A percentile compares a stretch with the other conserved stretches of the same genome.
Evolutionary conservation across 2,113 vertebrate species (phyloP).

Genomic region (Malurus cyaneus): DNA sequence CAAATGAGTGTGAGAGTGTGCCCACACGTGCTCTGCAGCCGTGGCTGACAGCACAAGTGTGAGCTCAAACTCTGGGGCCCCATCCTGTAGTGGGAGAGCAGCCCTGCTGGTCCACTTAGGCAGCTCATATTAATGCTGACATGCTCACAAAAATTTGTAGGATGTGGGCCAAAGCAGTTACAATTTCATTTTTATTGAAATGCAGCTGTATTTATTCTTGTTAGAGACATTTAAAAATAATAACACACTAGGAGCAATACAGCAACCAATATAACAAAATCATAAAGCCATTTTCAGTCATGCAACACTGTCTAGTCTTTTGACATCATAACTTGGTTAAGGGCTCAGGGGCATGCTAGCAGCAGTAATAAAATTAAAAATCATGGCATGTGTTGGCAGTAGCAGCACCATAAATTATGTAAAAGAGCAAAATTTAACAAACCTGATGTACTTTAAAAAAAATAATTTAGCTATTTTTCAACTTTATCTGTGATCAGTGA

Average conservation of each 20-base stretch:
- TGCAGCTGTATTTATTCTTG: neutral
- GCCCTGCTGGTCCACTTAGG: fast-evolving
- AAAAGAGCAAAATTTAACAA: neutral
- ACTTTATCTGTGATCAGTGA: neutral
- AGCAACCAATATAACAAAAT: neutral
- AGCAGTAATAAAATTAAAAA: neutral
- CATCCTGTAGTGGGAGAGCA: neutral
- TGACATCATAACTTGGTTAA: neutral
- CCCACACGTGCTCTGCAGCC: neutral
- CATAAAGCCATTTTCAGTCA: neutral
- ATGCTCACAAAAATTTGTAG: neutral
- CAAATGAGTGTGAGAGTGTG: neutral
- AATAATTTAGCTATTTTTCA: neutral
- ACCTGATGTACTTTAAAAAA: neutral
- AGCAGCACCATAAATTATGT: neutral
- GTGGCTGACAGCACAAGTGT: neutral
- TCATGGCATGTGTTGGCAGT: neutral
- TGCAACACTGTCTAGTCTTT: neutral
- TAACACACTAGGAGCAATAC: neutral
- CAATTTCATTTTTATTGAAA: neutral
- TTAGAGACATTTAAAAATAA: neutral
- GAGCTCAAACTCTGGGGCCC: neutral
- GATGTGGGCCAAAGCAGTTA: neutral
- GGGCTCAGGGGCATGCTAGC: neutral
- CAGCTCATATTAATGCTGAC: neutral